Conservation (phyloP, 2,113 vertebrate genomes). For the Dermatemys mawii region DNA sequence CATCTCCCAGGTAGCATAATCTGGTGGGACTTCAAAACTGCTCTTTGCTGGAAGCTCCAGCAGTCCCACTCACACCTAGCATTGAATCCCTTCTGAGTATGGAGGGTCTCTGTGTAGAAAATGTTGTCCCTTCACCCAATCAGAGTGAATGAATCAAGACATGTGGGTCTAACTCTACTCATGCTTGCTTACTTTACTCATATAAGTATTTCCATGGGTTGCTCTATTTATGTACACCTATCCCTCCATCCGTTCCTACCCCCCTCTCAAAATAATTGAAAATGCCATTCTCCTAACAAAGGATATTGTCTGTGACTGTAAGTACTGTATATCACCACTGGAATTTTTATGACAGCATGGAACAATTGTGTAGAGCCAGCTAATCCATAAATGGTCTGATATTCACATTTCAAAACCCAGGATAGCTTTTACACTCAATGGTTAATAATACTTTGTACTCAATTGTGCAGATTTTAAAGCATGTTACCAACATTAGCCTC, state of each 20-base stretch:
- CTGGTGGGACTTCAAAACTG: not conserved
- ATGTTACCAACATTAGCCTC: not conserved
- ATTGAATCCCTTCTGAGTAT: not conserved
- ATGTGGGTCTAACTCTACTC: accelerated
- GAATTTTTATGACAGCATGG: slow-evolving; percentile 38
- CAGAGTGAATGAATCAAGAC: not conserved
- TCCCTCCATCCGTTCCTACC: not conserved
- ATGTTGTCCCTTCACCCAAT: not conserved
- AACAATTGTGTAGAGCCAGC: not conserved
- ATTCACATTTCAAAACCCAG: slow-evolving; percentile 40
- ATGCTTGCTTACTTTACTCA: not conserved
- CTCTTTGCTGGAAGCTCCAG: not conserved
- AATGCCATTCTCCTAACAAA: not conserved
- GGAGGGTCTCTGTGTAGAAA: not conserved
- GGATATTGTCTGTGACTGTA: slow-evolving; percentile 10
- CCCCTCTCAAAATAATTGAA: not conserved
- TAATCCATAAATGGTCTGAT: slow-evolving; percentile 26
- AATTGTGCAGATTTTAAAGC: not conserved
- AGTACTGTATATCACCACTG: not conserved
- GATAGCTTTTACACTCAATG: slow-evolving; percentile 10
- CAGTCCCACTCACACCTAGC: not conserved
- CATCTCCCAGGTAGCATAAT: not conserved
- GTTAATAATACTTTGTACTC: slow-evolving; percentile 20
- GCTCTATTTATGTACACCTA: not conserved
- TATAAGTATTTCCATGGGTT: not conserved